These are phyloP conservation scores for Notodonta dromedarius DNA, from an alignment of 2,888 invertebrate species.

Conservation along the genomic window DNA sequence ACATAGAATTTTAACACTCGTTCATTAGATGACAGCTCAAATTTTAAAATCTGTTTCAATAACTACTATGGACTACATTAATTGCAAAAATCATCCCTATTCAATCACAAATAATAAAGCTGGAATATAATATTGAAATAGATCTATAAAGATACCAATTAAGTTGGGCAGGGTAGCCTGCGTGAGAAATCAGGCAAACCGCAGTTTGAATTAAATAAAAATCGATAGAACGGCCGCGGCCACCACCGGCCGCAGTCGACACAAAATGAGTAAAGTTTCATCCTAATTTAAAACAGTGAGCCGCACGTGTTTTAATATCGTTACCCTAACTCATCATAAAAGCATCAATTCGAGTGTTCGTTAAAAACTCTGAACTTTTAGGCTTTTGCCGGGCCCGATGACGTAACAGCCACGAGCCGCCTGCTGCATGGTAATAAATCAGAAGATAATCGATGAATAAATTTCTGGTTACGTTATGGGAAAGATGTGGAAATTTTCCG, in stretches of 20 bases:
- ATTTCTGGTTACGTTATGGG: constrained; percentile 6
- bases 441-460: constrained; percentile 22
- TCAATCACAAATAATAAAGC: no score
- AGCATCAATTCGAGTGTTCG: constrained; percentile 38
- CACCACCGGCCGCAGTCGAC: constrained; percentile 19
- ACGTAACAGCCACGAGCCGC: constrained; percentile 14
- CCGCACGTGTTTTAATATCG: constrained; percentile 32
- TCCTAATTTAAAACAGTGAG: constrained; percentile 29
- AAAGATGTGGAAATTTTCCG: constrained; percentile 3
- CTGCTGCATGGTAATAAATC: constrained; percentile 13
- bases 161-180: neutral
- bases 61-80: no score
- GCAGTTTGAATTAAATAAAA: constrained; percentile 24
- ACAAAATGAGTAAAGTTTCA: constrained; percentile 42
- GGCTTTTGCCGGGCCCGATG: constrained; percentile 12
- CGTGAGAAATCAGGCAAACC: constrained; percentile 1
- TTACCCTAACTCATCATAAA: constrained; percentile 49
- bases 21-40: no score
- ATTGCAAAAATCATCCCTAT: no score
- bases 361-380: constrained; percentile 28
- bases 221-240: constrained; percentile 11
- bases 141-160: neutral
- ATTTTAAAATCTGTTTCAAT: no score
- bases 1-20: no score
- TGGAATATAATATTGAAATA: neutral